Evolutionary conservation across 2,113 vertebrate genomes (phyloP).

Genomic region (Empidonax traillii): DNA sequence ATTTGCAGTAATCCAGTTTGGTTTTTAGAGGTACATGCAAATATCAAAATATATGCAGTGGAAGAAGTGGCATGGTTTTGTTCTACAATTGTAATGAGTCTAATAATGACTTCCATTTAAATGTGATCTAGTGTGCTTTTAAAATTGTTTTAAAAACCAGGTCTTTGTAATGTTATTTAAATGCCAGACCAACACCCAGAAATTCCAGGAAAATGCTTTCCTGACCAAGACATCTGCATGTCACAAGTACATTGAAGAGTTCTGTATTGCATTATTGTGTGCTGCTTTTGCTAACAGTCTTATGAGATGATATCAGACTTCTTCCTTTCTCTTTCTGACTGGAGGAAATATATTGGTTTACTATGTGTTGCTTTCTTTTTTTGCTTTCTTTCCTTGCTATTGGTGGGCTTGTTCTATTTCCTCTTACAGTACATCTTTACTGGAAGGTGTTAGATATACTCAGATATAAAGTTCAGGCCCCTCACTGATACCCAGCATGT

Average conservation of each 20-base stretch:
- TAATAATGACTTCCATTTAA: background rate
- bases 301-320: background rate
- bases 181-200: background rate
- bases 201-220: background rate
- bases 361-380: background rate
- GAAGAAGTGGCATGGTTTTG: background rate
- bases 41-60: background rate
- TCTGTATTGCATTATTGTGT: background rate
- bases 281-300: background rate
- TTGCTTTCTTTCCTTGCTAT: background rate
- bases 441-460: background rate
- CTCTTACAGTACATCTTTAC: background rate
- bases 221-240: background rate
- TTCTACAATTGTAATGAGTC: background rate
- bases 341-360: background rate
- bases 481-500: background rate
- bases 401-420: background rate
- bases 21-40: background rate
- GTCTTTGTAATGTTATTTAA: background rate
- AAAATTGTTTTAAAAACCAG: background rate
- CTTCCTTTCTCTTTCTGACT: background rate
- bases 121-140: background rate
- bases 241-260: background rate
- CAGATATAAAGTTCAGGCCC: background rate
- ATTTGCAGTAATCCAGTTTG: background rate